Evolutionary conservation across 2,888 invertebrate genomes (phyloP).

Genomic region (Diloba caeruleocephala): DNA sequence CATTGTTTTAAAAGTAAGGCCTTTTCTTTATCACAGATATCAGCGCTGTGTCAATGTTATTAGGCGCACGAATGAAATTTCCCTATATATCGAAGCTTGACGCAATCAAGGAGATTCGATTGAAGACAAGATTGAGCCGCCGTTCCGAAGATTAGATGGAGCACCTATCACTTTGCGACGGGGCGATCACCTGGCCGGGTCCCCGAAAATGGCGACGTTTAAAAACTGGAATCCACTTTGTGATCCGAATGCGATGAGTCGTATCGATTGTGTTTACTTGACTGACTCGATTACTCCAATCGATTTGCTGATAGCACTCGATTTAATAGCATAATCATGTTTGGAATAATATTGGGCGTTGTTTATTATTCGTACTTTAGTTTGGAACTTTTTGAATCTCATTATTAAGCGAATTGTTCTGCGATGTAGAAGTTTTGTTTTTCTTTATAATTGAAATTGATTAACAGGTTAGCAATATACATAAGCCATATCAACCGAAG

Average conservation of each 20-base stretch:
- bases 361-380: constrained; percentile 51
- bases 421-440: constrained; percentile 41
- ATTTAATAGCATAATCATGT: constrained; percentile 57
- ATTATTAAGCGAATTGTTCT: constrained; percentile 49
- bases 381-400: constrained; percentile 48
- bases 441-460: constrained; percentile 54
- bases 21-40: constrained; percentile 42
- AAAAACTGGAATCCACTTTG: constrained; percentile 63
- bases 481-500: constrained; percentile 13
- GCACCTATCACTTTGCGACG: constrained; percentile 65
- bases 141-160: constrained; percentile 68
- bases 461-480: constrained; percentile 37
- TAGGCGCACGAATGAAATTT: constrained; percentile 51
- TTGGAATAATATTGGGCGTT: constrained; percentile 51
- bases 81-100: constrained; percentile 64
- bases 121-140: constrained; percentile 69
- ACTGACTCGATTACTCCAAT: constrained; percentile 54
- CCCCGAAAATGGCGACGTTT: constrained; percentile 60
- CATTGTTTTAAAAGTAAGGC: constrained; percentile 64
- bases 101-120: constrained; percentile 74
- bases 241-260: constrained; percentile 60
- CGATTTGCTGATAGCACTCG: constrained; percentile 48
- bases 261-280: constrained; percentile 65
- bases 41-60: constrained; percentile 49
- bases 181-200: constrained; percentile 63